phyloP scores from a whole-genome alignment of 2,113 vertebrate genomes.

The Sebastes fasciatus region DNA sequence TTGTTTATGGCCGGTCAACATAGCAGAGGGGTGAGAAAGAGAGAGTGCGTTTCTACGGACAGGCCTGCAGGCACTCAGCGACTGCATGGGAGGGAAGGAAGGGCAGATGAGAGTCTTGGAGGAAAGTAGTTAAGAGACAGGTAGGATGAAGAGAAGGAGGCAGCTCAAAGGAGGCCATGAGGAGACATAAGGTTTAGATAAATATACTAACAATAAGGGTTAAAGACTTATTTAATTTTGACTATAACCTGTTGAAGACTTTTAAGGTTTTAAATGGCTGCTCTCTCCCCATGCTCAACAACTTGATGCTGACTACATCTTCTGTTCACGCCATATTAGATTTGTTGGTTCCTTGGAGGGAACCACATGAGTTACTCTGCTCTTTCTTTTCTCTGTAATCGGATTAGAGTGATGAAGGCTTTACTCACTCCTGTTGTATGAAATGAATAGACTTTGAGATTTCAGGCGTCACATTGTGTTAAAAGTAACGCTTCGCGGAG shows the following conservation, averaged over 20 bases:
- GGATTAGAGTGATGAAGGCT: slow-evolving; percentile 49
- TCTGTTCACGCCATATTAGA: slow-evolving; percentile 19
- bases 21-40: slow-evolving; percentile 67
- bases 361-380: slow-evolving; percentile 24
- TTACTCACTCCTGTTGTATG: slow-evolving; percentile 28
- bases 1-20: slow-evolving; percentile 79
- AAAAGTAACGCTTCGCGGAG: slow-evolving; percentile 2
- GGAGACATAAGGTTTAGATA: background rate
- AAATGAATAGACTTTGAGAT: slow-evolving; percentile 46
- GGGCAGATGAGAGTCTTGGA: background rate
- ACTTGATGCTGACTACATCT: background rate
- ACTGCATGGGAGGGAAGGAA: background rate
- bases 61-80: background rate
- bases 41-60: slow-evolving; percentile 15
- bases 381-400: slow-evolving; percentile 47
- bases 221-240: background rate
- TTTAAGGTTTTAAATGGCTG: background rate
- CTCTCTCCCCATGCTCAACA: background rate
- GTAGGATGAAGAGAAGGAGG: background rate
- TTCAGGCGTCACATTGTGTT: slow-evolving; percentile 1
- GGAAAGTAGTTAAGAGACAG: background rate
- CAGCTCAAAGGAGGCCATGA: background rate
- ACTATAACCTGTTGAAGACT: background rate
- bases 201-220: background rate
- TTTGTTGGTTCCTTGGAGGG: slow-evolving; percentile 12